These are phyloP conservation scores for Pentalonia nigronervosa DNA, from an alignment of 1,140 invertebrate species.

Conservation along the genomic window DNA sequence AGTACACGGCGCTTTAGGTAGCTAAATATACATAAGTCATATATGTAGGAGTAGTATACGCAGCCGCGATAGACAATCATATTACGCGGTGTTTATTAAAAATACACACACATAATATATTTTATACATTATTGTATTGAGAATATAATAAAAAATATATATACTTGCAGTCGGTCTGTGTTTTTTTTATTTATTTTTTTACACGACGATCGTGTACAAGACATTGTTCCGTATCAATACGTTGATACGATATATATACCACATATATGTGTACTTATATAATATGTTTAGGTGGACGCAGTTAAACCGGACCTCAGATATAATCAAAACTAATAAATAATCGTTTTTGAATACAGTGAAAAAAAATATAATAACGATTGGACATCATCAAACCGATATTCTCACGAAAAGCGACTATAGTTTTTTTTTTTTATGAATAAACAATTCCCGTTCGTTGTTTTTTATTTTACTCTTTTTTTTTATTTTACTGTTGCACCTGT, in stretches of 20 bases:
- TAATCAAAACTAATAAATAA: slow-evolving; percentile 54
- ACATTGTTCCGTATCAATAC: not conserved
- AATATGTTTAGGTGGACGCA: not conserved
- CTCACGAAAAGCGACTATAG: slow-evolving; percentile 29
- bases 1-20: too few relatives aligned
- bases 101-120: not conserved
- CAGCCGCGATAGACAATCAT: too few relatives aligned
- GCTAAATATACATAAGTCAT: too few relatives aligned
- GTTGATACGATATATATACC: not conserved
- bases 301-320: slow-evolving; percentile 31
- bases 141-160: not conserved
- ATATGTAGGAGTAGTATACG: too few relatives aligned
- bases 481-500: slow-evolving; percentile 8
- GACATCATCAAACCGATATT: not conserved
- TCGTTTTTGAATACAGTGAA: slow-evolving; percentile 18
- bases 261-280: not conserved
- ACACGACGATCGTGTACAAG: not conserved
- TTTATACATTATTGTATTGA: not conserved
- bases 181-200: not conserved
- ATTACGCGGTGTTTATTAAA: not conserved
- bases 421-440: slow-evolving; percentile 23
- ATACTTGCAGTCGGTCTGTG: not conserved
- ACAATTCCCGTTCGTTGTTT: not conserved
- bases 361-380: slow-evolving; percentile 30
- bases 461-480: not conserved